A percentile compares a stretch with the other conserved stretches of the same genome.
Conservation (phyloP, 1,140 invertebrate species). For the Lucilia sericata region DNA sequence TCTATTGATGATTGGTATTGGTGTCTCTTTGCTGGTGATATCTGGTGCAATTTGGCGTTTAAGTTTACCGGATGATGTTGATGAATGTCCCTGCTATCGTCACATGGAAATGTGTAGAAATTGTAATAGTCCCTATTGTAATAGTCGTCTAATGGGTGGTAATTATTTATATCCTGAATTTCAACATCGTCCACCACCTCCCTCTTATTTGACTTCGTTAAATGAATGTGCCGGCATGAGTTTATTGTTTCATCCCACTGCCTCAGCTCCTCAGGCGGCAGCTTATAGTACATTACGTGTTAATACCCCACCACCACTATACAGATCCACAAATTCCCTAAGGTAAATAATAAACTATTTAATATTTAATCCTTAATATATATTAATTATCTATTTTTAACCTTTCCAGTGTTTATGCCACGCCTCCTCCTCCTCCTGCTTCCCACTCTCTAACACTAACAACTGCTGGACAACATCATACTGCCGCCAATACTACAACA, state of each 20-base stretch:
- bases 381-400: conserved; percentile 33
- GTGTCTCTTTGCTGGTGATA: conserved; percentile 62
- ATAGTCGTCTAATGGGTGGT: conserved; percentile 57
- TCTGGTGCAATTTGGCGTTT: conserved; percentile 64
- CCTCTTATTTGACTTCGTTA: conserved; percentile 62
- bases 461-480: neutral
- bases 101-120: conserved; percentile 62
- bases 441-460: too few relatives aligned
- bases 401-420: conserved; percentile 36
- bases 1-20: conserved; percentile 65
- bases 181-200: conserved; percentile 63
- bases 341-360: conserved; percentile 52
- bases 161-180: conserved; percentile 62
- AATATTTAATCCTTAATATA: neutral
- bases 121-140: conserved; percentile 63
- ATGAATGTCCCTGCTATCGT: conserved; percentile 61
- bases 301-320: conserved; percentile 63
- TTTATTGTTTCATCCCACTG: conserved; percentile 56
- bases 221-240: conserved; percentile 58
- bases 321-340: conserved; percentile 61
- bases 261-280: conserved; percentile 49
- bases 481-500: neutral
- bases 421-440: neutral
- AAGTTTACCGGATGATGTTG: conserved; percentile 59
- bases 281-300: conserved; percentile 52